These are phyloP conservation scores for Bimastos eiseni DNA, from an alignment of 2,888 invertebrate species.

Conservation along the genomic window DNA sequence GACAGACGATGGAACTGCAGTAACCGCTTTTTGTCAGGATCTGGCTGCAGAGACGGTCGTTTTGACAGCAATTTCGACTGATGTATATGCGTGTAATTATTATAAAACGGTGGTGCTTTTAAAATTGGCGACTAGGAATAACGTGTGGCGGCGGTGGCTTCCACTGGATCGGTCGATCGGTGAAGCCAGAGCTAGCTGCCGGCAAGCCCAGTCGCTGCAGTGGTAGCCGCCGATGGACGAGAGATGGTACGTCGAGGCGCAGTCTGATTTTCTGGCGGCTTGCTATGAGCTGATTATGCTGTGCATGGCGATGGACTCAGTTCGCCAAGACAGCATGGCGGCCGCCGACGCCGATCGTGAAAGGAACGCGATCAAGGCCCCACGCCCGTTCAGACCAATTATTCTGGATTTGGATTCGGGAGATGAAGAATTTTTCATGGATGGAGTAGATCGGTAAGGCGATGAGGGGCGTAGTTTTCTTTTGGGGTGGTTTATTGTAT, in stretches of 20 bases:
- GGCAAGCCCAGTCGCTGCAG: background rate
- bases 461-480: background rate
- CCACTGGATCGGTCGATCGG: background rate
- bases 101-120: background rate
- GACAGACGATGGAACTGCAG: background rate
- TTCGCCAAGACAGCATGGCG: background rate
- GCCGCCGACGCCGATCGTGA: background rate
- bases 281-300: conserved; percentile 17
- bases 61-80: background rate
- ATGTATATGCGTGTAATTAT: background rate
- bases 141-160: background rate
- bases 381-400: background rate
- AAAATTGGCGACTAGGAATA: background rate
- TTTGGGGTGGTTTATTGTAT: background rate
- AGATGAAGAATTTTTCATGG: background rate
- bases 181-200: background rate
- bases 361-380: background rate
- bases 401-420: conserved; percentile 21
- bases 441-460: conserved; percentile 15
- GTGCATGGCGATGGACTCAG: conserved; percentile 9
- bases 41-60: background rate
- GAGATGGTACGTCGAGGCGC: conserved; percentile 23
- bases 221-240: conserved; percentile 19
- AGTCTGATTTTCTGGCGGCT: conserved; percentile 13
- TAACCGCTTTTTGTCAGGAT: background rate